Evolutionary conservation across 2,797 vertebrate species (phyloP).

Genomic region (Poliocrania exsul): DNA sequence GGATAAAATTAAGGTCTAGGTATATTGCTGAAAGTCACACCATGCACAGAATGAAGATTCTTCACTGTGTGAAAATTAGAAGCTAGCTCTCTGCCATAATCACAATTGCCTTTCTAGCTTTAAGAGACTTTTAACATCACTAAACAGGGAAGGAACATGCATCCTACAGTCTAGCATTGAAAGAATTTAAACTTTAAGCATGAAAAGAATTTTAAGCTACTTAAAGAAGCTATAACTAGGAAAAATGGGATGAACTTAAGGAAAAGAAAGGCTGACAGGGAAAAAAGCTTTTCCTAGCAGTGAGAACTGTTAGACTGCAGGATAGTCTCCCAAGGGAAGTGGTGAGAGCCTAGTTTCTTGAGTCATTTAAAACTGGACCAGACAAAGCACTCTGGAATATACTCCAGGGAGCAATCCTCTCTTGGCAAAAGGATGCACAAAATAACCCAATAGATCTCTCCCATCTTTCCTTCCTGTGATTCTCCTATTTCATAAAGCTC

Average conservation of each 20-base stretch:
- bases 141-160: background rate
- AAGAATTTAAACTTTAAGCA: background rate
- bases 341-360: constrained; percentile 50
- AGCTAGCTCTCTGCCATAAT: background rate
- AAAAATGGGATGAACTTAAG: constrained; percentile 41
- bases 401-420: constrained; percentile 45
- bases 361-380: constrained; percentile 54
- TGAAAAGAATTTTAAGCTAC: constrained; percentile 19
- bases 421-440: constrained; percentile 57
- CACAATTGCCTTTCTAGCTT: background rate
- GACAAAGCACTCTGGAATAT: constrained; percentile 58
- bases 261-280: constrained; percentile 18
- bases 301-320: constrained; percentile 53
- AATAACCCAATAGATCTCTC: constrained; percentile 48
- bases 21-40: background rate
- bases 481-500: constrained; percentile 25
- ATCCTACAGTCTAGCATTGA: background rate
- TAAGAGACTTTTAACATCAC: background rate
- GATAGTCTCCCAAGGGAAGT: constrained; percentile 51
- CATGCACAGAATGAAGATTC: background rate
- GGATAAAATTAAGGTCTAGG: background rate
- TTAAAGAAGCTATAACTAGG: constrained; percentile 19
- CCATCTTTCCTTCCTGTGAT: constrained; percentile 12
- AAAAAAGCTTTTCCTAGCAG: constrained; percentile 28
- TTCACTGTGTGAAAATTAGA: background rate